These are phyloP conservation scores for Datnioides undecimradiatus DNA, from an alignment of 2,113 vertebrate genomes.

Conservation along the genomic window DNA sequence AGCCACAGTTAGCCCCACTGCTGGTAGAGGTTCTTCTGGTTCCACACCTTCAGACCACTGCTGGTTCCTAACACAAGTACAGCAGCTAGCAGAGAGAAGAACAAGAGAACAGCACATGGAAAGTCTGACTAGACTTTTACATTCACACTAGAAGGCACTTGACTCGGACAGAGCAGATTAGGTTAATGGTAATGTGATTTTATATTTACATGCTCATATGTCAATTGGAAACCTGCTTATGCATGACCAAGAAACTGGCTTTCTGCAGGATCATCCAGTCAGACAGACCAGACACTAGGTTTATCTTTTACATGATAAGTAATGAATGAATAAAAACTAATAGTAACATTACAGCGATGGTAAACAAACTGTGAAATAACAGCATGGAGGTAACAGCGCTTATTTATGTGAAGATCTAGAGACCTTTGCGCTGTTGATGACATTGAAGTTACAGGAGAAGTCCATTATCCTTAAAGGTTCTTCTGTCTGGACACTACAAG, in stretches of 20 bases:
- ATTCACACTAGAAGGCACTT: not conserved
- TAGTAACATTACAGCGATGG: not conserved
- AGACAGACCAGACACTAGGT: not conserved
- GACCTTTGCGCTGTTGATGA: not conserved
- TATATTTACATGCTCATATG: not conserved
- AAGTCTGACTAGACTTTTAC: not conserved
- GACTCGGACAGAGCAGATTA: no score
- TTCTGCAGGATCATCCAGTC: not conserved
- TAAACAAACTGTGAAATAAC: not conserved
- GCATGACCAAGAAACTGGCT: not conserved
- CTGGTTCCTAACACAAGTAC: not conserved
- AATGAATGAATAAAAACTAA: not conserved
- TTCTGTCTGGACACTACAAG: not conserved
- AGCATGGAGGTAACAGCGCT: not conserved
- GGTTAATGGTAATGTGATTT: not conserved
- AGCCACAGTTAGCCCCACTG: no score
- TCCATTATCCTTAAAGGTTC: not conserved
- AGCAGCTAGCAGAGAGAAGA: not conserved
- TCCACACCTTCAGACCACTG: not conserved
- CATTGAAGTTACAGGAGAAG: not conserved
- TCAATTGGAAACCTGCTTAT: not conserved
- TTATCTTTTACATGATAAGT: not conserved
- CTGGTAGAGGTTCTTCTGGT: not conserved
- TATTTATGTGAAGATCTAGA: not conserved
- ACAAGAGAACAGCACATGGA: not conserved